Percentiles rank a stretch among this genome's conserved stretches.
phyloP scores from a whole-genome alignment of 2,888 invertebrate genomes.

The Byasa hedistus region DNA sequence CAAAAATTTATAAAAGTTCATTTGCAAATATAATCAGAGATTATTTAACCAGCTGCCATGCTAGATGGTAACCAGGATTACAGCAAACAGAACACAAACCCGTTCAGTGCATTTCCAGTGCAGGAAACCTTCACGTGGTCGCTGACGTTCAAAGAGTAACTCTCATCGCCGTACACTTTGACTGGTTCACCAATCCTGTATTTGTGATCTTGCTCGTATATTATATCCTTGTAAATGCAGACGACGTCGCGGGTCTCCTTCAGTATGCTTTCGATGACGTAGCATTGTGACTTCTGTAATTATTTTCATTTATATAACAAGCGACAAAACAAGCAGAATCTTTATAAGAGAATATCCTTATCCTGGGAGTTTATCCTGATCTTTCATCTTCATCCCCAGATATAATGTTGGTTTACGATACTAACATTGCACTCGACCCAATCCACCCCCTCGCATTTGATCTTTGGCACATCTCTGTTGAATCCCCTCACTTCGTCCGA shows the following conservation, averaged over 20 bases:
- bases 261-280: conserved; percentile 36
- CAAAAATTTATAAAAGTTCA: too few species aligned
- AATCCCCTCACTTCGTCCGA: conserved; percentile 35
- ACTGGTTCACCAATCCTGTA: conserved; percentile 35
- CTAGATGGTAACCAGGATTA: too few species aligned
- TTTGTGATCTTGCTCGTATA: conserved; percentile 40
- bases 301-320: background rate
- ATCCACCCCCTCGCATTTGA: conserved; percentile 37
- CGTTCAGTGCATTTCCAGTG: conserved; percentile 51
- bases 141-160: conserved; percentile 82
- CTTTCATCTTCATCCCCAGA: background rate
- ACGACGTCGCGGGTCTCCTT: conserved; percentile 36
- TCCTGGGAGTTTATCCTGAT: background rate
- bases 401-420: conserved; percentile 1
- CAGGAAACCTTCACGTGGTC: conserved; percentile 88
- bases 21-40: too few species aligned
- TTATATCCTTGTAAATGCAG: conserved; percentile 46
- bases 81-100: conserved; percentile 39
- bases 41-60: too few species aligned
- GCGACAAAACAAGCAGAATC: background rate
- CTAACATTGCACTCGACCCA: conserved; percentile 43
- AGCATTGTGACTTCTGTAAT: conserved; percentile 39
- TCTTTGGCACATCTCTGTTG: conserved; percentile 32
- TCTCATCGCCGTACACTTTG: conserved; percentile 71
- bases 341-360: too few species aligned